Base-by-base conservation (phyloP, 2,113 vertebrate genomes). In the Tretioscincus oriximinensis region DNA sequence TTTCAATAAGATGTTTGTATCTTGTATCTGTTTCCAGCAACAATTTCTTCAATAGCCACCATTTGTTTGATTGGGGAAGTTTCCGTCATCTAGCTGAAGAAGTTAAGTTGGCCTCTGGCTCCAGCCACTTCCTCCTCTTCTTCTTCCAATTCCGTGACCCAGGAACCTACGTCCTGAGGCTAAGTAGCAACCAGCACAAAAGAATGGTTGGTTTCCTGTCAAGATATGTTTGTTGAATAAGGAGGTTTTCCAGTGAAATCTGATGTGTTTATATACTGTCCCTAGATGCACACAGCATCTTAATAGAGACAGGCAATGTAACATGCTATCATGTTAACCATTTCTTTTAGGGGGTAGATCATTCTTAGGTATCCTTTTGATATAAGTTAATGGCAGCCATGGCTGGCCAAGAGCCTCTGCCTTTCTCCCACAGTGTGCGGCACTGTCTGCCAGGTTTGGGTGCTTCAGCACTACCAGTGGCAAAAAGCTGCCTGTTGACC, bases 1-100 rank as follows among this genome's bases (percentile, higher is more conserved):
- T 45, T 28, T 45, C 7, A 60, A 63, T 18, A 31, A 73, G 69
- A 7, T 21, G 7, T 41, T 4, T 51, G 8, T 73, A 0, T 81
- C 66, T 60, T 80, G 0, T 68, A 78, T 88, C 75, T 70, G 2
- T 54, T 29, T 67, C 49, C 88, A 99, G 98, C 11, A 89, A 95
- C 81, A 97, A 96, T 88, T 92, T 98, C 76, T 98, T 96, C 91
- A 99, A 98, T 87, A 98, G 97, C 0, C 95, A 95, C 9, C 66
- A 73, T 1, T 92, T 90, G 0, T 98, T 97, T 76, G 98, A 99
- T 94, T 99, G 97, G 97, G 97, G 97, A 4, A 76, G 85, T 7
- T 95, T 99, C 87, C 94, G 95, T 70, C 86, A 69, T 29, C 94
- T 99, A 12, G 69, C 88, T 51, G 96, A 97, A 67, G 92, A 95